Evolutionary conservation across 2,113 vertebrate species (phyloP).

Genomic region (Puffinus mauretanicus): DNA sequence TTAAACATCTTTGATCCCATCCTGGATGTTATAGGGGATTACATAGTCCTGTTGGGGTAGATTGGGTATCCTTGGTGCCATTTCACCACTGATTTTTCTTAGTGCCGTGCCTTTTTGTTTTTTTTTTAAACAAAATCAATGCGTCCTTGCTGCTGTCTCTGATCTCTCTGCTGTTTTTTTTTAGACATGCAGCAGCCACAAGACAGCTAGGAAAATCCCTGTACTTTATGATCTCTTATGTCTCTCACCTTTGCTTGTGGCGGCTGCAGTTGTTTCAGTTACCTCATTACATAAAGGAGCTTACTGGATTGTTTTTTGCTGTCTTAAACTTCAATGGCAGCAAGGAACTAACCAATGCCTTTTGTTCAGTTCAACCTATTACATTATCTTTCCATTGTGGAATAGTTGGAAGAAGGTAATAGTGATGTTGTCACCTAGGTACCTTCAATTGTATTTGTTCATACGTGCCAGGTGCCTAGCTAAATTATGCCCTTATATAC

Average conservation of each 20-base stretch:
- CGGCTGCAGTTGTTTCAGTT: not conserved
- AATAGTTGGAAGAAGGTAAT: not conserved
- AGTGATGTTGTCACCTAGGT: slow-evolving; percentile 11
- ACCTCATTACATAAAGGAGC: not conserved
- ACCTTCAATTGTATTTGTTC: not conserved
- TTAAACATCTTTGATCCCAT: not conserved
- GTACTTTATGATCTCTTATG: not conserved
- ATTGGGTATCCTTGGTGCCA: not conserved
- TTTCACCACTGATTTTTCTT: not conserved
- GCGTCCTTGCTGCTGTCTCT: not conserved
- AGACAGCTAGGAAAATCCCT: not conserved
- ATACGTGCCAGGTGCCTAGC: not conserved
- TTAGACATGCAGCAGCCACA: not conserved
- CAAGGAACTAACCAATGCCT: not conserved
- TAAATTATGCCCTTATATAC: not conserved
- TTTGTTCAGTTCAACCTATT: not conserved
- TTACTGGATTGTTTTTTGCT: not conserved
- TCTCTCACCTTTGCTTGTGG: not conserved
- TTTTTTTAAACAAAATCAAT: not conserved
- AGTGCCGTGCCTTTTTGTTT: not conserved
- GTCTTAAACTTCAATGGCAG: not conserved
- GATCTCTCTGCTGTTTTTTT: not conserved
- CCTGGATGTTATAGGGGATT: not conserved
- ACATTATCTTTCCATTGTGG: slow-evolving; percentile 13
- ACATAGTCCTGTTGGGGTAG: not conserved